Base-by-base conservation (phyloP, 2,888 invertebrate genomes). In the Abscondita cerata region DNA sequence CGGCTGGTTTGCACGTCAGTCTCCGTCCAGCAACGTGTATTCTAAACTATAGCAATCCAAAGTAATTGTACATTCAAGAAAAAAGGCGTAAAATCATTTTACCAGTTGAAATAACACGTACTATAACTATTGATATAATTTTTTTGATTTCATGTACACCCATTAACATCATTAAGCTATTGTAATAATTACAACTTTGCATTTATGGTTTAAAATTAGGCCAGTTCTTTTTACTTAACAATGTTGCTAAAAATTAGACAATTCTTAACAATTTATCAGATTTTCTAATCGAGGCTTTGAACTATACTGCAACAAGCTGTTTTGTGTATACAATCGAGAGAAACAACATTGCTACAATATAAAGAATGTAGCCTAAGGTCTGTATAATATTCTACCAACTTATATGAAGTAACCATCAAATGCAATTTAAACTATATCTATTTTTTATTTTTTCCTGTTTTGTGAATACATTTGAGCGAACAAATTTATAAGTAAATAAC, bases 1-100 rank as follows among this genome's bases (percentile, higher is more conserved):
- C 77, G 76, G 79, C 80, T 80, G 80, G 79, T 78, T 77, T 80
- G 79, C 79, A 79, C 77, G 75, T 80, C 80, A 80, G 79, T 80
- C 80, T 81, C 80, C 78, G 76, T 79, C 78, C 80, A 80, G 79
- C 73, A 74, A 74, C 74, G 74, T 71, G 68, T 74, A 77, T 75
- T 78, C 74, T 76, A 76, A 77, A 77, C 75, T 76, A 76, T 75
- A 73, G 63, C 67, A 62, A 65, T 72, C 72, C 72, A 76, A 75
- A 68, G 68, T 72, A 73, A 70, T 68, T 67, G 61, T 65, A 68
- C 68, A 68, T 59, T 63, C 63, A 68, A 72, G 70, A 69, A 63
- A 68, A 66, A 69, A 67, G 68, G 68, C 70, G 64, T 71, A 65
- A 70, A 69, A 65, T 71, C 70, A 66, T 68, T 68, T 68, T 67